Base-by-base conservation (phyloP, 2,113 vertebrate genomes). In the Corapipo altera region DNA sequence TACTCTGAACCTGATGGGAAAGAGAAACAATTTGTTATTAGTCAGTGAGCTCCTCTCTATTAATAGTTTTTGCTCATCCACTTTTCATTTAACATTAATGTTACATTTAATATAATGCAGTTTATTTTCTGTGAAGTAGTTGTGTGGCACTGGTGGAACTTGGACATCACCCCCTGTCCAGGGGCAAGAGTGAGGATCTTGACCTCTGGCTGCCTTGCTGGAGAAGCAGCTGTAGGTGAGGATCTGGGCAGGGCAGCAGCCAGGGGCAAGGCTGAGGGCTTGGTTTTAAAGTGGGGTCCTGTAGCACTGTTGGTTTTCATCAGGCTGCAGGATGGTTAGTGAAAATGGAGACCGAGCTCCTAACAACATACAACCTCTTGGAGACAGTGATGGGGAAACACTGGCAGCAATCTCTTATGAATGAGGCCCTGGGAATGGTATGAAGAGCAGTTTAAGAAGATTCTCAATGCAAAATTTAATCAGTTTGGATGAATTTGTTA, bases 91-190 rank as follows among this genome's bases (percentile, higher is more conserved):
- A 26, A 8, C 10, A 2, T 17, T 7, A n/a, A 14, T 39, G 12
- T 16, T 54, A 17, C 0, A 0, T 51, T 89, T 59, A 59, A 13
- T 44, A 12, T 3, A 35, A 9, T 11, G 24, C 6, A 4, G 1
- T 11, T 65, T 55, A 23, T 51, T 71, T 83, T 43, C 44, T 61
- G 27, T 69, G 72, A 35, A 39, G 14, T 3, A 28, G 24, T 22
- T 0, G 0, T 8, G 21, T 51, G n/a, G 28, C 20, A 37, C 48
- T 0, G 2, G 28, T 30, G 64, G 44, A 37, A 16, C 21, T 24
- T 28, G 39, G 43, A 12, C 24, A 27, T 11, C 12, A 7, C 7
- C 7, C 5, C 8, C 55, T 23, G 15, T 48, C 22, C 33, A 8
- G n/a, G 12, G 37, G 24, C 20, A n/a, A 15, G 27, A 1, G 6